Evolutionary conservation across 2,797 vertebrate species (phyloP).

Genomic region (Decapterus maruadsi): DNA sequence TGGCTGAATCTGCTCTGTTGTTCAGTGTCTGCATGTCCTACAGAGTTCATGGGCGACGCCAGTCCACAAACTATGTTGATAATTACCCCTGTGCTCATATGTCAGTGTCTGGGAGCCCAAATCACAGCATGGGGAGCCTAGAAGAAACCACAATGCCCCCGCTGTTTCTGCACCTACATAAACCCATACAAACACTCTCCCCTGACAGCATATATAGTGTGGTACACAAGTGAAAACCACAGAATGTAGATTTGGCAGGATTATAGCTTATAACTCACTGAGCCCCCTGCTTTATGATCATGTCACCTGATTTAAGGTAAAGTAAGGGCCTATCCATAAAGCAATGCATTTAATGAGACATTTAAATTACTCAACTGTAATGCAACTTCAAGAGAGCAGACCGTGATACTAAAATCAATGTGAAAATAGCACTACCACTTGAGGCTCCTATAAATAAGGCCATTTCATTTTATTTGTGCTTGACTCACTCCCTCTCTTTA

Average conservation of each 20-base stretch:
- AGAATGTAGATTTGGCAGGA: conserved; percentile 70
- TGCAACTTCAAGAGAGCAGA: conserved; percentile 43
- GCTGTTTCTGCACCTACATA: conserved; percentile 73
- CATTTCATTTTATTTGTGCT: conserved; percentile 59
- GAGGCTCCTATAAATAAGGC: conserved; percentile 51
- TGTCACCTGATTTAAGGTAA: conserved; percentile 63
- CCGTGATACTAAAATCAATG: conserved; percentile 33
- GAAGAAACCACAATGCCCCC: conserved; percentile 68
- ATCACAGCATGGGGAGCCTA: conserved; percentile 58
- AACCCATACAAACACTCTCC: conserved; percentile 57
- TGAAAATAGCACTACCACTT: conserved; percentile 45
- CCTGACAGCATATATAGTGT: conserved; percentile 66
- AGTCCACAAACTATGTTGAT: conserved; percentile 71
- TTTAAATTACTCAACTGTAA: conserved; percentile 56
- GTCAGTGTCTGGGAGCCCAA: conserved; percentile 64
- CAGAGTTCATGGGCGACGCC: conserved; percentile 48
- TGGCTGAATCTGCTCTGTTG: conserved; percentile 46
- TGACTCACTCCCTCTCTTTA: conserved; percentile 37
- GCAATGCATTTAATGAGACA: conserved; percentile 58
- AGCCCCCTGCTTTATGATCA: conserved; percentile 51
- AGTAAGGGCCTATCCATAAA: conserved; percentile 50
- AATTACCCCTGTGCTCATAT: conserved; percentile 76
- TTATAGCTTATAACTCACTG: conserved; percentile 55
- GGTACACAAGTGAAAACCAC: conserved; percentile 72
- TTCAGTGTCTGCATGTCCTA: conserved; percentile 47